Base-by-base conservation (phyloP, 2,888 invertebrate species). In the Dryobota labecula region DNA sequence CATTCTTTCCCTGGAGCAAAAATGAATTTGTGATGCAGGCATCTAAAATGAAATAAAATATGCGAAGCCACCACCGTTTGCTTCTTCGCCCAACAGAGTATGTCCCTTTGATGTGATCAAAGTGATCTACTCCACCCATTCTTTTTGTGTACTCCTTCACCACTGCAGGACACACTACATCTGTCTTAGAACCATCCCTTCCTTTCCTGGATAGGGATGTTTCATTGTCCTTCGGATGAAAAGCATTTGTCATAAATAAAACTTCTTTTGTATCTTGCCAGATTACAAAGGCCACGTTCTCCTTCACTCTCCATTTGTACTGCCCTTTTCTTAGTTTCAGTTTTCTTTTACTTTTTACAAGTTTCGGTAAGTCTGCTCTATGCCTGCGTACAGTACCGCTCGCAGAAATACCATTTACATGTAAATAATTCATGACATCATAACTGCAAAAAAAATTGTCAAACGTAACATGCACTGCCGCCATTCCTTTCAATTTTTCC, bases 201-300 rank as follows among this genome's bases (percentile, higher is more conserved):
- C 38, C 63, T 67, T 70, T 85, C 67, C 82, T 80, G 68, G 70
- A 38, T 65, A 85, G 69, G 58, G 56, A 43, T 18, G 78, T 83
- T 75, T 70, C 58, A 49, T 73, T 70, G 11, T 74, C 63, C 72
- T 83, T 84, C 49, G 84, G 84, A 76, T 87, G 84, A 69, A 86
- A 87, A 58, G 86, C 85, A 76, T 77, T 88, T 11, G 80, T 84
- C 65, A 87, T 65, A 18, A 88, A 54, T 61, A 79, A 51, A 24
- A 83, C 84, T 30, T 86, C 82, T 81, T 87, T 84, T 33, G 82
- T 87, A 70, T 88, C 87, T 75, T 85, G 78, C 86, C 87, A 87
- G 47, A 83, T 71, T 15, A 73, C 56, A 73, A 86, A 84, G 38
- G 82, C 84, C 47, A 85, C 86, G 69, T 82, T 68, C 45, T 74